Evolutionary conservation across 2,113 vertebrate species (phyloP), one percentile per base, ranked within the genome.

Genomic region (Symphodus melops): DNA sequence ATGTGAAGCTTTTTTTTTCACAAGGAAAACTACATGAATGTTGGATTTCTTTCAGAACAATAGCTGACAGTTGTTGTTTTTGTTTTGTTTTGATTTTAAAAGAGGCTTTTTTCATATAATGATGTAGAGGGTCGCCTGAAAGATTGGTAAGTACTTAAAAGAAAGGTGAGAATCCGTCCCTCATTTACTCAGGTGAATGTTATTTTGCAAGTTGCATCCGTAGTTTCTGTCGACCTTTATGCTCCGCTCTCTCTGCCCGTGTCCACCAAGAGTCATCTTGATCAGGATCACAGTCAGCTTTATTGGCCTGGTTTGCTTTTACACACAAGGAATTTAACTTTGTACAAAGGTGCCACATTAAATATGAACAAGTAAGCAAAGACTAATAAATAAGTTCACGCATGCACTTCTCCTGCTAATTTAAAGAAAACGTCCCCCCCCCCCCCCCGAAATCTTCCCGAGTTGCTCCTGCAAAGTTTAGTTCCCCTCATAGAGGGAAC

Each of bases 181-280:
- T 64, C 33, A 49, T 79, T 49, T 55, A 56, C 79, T 88, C 83
- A 89, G 82, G 86, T 81, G 59, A 83, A 59, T 44, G 41, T 49
- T 54, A 25, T 56, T 53, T 68, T 77, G 72, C 44, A 44, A 59
- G 68, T 21, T 68, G 65, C n/a, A 8, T 12, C 46, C n/a, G 51
- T 14, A 14, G 55, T 72, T n/a, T 72, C 74, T 58, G 21, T 64
- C 16, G 48, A 33, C 10, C 65, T 68, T 68, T 56, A 58, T 66
- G 23, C 13, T 68, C 56, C 64, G 41, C 54, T 25, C 49, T 46
- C 64, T 72, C 49, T 67, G 55, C 67, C 46, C 12, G 25, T 75
- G 73, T 81, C 16, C 42, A 55, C 0, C 51, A 13, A 13, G 2
- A 49, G 17, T 49, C 48, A n/a, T 49, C 17, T 49, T 49, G 12